phyloP scores from a whole-genome alignment of 92 coral and sea anemone genomes.

The Porites lobata region DNA sequence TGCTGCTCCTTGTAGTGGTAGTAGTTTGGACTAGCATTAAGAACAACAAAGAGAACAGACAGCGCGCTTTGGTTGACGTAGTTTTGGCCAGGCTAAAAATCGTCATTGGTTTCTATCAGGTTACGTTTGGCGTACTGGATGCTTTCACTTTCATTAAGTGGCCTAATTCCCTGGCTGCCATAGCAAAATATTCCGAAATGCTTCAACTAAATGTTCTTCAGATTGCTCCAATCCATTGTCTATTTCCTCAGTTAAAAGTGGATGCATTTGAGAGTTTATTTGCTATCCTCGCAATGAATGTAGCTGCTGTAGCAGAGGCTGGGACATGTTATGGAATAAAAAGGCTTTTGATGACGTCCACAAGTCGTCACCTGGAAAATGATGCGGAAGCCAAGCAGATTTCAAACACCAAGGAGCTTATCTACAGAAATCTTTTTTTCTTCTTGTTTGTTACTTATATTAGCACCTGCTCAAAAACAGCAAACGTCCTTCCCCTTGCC shows the following conservation, averaged over 20 bases:
- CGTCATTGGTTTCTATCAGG: constrained; percentile 20
- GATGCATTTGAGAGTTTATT: constrained; percentile 6
- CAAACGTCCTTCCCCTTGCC: background rate
- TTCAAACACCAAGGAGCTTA: background rate
- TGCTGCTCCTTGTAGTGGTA: background rate
- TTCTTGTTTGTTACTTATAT: constrained; percentile 9
- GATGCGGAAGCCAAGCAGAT: background rate
- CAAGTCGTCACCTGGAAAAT: background rate
- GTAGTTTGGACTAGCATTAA: constrained; percentile 11
- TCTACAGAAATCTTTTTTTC: constrained; percentile 12
- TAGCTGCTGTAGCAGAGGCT: background rate
- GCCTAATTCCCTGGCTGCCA: background rate
- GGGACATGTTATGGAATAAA: background rate
- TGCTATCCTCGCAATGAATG: background rate
- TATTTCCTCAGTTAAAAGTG: background rate
- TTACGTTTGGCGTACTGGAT: constrained; percentile 3
- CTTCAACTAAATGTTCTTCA: constrained; percentile 24
- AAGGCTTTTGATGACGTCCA: background rate
- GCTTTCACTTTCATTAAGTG: constrained; percentile 1
- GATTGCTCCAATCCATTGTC: constrained; percentile 13
- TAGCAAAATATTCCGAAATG: constrained; percentile 8
- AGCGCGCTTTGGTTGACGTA: background rate
- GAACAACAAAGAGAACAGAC: background rate
- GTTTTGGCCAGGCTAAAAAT: constrained; percentile 18
- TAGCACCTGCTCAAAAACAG: constrained; percentile 12